Base-by-base conservation (phyloP, 37 sponge, comb jelly and placozoan genomes). In the Beroe forskalii region DNA sequence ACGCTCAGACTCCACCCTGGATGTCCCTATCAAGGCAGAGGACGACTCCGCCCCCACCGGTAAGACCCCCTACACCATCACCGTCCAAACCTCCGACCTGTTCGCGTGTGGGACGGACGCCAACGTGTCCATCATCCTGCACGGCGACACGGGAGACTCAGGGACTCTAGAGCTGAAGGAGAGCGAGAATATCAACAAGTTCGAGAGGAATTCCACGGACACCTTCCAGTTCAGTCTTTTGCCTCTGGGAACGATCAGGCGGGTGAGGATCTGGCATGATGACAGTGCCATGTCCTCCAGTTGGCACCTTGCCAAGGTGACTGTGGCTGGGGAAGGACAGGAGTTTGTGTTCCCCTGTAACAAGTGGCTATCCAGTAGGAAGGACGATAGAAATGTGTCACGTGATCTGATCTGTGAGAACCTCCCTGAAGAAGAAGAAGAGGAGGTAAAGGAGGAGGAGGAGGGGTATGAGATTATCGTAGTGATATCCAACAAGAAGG, bases 81-180 rank as follows among this genome's bases (percentile, higher is more conserved):
- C 86, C 3, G 86, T 80, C 20, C 44, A 44, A n/a, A 80, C 86
- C 1, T 80, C 86, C 44, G 86, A 80, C 55, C 86, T 80, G 12
- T 80, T 80, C 42, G 86, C 86, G 4, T 80, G 86, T 75, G 92
- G 94, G 1, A 92, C 92, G 0, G 31, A 38, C 31, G 83, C 91
- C 48, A 83, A 80, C 42, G 92, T 94, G 62, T 90, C 76, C 25
- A 60, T 92, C 30, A 67, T 91, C 0, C 66, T 94, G 0, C 35
- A 90, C 41, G 94, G 94, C 14, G 92, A 94, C 39, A 67, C 80
- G 2, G 90, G 61, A 17, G 42, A 67, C 38, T 94, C 94, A 6
- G 66, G 64, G 0, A 61, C 60, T 24, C 86, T 94, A 24, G 41
- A 28, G 0, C 40, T 94, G 60, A 92, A 91, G 61, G 92, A 90